phyloP scores from a whole-genome alignment of 2,797 vertebrate genomes.

The Sebastes matsubarae region DNA sequence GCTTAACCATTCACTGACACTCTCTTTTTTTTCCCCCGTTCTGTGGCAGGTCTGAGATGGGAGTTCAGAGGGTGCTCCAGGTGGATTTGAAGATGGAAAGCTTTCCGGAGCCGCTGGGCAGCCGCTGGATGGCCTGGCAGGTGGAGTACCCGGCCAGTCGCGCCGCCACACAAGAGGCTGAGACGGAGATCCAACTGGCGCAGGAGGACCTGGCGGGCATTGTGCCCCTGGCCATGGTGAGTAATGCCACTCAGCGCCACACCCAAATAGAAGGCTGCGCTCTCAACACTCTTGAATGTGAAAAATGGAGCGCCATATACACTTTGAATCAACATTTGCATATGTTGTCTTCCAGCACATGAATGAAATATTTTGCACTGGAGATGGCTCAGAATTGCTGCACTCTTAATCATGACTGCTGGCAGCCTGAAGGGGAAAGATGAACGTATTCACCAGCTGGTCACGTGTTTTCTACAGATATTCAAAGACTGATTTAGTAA shows the following conservation, averaged over 20 bases:
- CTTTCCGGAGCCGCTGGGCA: slow-evolving; percentile 88
- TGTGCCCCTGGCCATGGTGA: slow-evolving; percentile 95
- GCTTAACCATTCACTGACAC: slow-evolving; percentile 35
- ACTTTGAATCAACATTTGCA: slow-evolving; percentile 24
- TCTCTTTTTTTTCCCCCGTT: slow-evolving; percentile 1
- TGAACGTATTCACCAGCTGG: slow-evolving; percentile 1
- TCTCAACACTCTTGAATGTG: not conserved
- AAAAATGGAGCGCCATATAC: slow-evolving; percentile 1
- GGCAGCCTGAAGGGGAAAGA: not conserved
- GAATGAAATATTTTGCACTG: slow-evolving; percentile 3
- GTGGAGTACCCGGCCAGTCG: slow-evolving; percentile 91
- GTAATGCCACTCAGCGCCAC: slow-evolving; percentile 53
- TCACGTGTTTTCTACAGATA: not conserved
- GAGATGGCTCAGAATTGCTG: not conserved
- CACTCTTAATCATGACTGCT: slow-evolving; percentile 18
- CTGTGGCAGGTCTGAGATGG: slow-evolving; percentile 83
- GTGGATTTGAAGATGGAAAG: slow-evolving; percentile 92
- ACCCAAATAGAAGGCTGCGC: slow-evolving; percentile 8
- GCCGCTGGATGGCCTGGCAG: slow-evolving; percentile 94
- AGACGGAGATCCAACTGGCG: slow-evolving; percentile 91
- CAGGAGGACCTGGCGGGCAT: slow-evolving; percentile 92
- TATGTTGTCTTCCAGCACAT: slow-evolving; percentile 8
- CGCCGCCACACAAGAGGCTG: slow-evolving; percentile 79
- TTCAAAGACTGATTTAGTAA: not conserved
- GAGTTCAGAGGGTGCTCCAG: slow-evolving; percentile 89